A percentile compares a stretch with the other conserved stretches of the same genome.
These are phyloP conservation scores for Pipistrellus kuhlii DNA, from an alignment of 2,797 vertebrate genomes.

Conservation along the genomic window DNA sequence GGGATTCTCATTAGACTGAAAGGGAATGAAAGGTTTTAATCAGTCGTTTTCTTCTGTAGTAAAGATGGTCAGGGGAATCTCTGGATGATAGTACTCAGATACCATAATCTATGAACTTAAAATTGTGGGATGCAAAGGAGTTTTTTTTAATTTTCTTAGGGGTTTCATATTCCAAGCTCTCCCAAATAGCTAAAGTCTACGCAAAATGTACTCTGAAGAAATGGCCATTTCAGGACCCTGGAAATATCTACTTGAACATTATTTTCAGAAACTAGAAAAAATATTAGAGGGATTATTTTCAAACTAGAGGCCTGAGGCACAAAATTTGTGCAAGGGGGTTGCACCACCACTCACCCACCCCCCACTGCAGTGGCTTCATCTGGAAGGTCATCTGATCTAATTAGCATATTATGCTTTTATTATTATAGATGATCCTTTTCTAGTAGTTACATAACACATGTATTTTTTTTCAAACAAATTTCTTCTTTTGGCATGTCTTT, in stretches of 20 bases:
- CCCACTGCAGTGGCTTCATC: no score
- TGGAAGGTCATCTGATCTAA: no score
- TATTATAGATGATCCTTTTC: background rate
- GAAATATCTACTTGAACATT: background rate
- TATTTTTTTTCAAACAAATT: background rate
- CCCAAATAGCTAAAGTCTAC: background rate
- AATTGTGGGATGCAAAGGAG: background rate
- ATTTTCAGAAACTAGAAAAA: background rate
- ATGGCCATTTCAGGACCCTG: background rate
- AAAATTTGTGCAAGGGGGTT: no score
- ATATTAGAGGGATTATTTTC: background rate
- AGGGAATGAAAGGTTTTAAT: background rate
- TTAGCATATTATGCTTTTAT: no score
- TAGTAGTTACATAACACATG: background rate
- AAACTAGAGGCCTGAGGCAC: background rate
- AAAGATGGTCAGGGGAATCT: background rate
- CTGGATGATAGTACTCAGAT: background rate
- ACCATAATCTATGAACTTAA: background rate
- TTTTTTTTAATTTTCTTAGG: background rate
- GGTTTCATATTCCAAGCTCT: background rate
- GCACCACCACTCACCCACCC: no score
- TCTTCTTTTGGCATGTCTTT: background rate
- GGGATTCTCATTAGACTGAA: background rate
- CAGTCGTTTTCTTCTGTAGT: background rate
- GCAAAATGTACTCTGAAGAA: background rate